Evolutionary conservation across 2,113 vertebrate species (phyloP).

Genomic region (Pomatostomus ruficeps): DNA sequence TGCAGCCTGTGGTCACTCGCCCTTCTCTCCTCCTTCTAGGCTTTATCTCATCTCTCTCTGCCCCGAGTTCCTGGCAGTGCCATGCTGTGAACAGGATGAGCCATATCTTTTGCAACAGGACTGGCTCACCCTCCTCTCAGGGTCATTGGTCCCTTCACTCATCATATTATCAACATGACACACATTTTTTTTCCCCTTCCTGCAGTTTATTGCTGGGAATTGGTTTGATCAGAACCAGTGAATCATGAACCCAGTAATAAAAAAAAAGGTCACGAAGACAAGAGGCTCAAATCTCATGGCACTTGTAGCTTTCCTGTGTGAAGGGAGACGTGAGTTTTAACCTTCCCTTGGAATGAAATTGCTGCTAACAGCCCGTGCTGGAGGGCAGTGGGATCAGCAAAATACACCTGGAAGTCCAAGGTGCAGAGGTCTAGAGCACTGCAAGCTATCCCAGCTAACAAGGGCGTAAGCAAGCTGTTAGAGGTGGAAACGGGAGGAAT

Average conservation of each 20-base stretch:
- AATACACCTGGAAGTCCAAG: neutral
- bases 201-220: slow-evolving; percentile 24
- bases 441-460: neutral
- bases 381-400: neutral
- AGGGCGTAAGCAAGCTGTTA: neutral
- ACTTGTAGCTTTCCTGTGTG: neutral
- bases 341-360: neutral
- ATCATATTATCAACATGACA: neutral
- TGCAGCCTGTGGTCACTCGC: neutral
- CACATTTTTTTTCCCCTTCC: neutral
- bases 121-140: neutral
- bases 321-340: neutral
- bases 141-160: slow-evolving; percentile 1
- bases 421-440: neutral
- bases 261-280: neutral
- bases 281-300: neutral
- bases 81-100: neutral
- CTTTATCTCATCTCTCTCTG: neutral
- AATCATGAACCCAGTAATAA: slow-evolving; percentile 13
- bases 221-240: slow-evolving; percentile 5
- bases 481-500: neutral
- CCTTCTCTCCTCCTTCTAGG: neutral
- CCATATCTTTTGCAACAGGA: neutral
- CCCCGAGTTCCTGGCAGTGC: neutral
- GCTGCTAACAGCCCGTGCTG: neutral